Evolutionary conservation across 2,113 vertebrate species (phyloP).

Genomic region (Pelmatolapia mariae): DNA sequence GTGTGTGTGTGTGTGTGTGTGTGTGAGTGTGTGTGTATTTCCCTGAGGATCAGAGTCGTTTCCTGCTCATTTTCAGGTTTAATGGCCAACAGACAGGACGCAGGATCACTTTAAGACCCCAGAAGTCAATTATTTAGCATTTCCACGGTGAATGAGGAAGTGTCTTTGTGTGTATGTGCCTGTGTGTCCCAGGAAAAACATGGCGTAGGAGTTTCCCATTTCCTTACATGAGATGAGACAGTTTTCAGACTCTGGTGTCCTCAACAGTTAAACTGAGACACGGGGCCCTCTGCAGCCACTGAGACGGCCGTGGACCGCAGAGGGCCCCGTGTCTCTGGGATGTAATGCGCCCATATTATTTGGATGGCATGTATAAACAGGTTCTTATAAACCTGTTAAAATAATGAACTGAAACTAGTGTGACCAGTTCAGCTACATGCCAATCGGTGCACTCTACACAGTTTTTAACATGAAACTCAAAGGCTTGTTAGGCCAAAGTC

Average conservation of each 20-base stretch:
- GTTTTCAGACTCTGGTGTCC: neutral
- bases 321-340: neutral
- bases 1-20: neutral
- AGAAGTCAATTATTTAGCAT: neutral
- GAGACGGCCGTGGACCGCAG: neutral
- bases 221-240: neutral
- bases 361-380: neutral
- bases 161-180: no score
- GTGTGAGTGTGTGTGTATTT: neutral
- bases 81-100: neutral
- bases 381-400: neutral
- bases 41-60: neutral
- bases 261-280: neutral
- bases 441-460: neutral
- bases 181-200: neutral
- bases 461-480: neutral
- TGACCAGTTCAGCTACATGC: neutral
- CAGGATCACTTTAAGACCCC: neutral
- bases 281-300: neutral
- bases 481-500: neutral
- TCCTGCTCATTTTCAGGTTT: constrained; percentile 16
- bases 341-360: neutral
- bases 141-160: neutral
- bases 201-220: neutral
- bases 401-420: neutral